Evolutionary conservation across 2,113 vertebrate species (phyloP).

Genomic region (Pelmatolapia mariae): DNA sequence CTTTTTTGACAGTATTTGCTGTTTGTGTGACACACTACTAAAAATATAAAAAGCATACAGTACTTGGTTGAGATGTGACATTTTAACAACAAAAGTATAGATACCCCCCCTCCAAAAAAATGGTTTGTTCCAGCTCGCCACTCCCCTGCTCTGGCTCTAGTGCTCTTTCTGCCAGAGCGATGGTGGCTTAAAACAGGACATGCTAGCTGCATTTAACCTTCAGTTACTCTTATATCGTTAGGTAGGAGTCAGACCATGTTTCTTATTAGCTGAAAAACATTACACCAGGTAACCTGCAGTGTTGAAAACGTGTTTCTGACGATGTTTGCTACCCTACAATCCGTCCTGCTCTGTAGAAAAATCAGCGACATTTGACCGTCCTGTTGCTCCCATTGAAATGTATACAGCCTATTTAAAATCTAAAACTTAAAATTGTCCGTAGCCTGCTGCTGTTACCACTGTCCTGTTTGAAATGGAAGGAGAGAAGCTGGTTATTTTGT

Average conservation of each 20-base stretch:
- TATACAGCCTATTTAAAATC: no score
- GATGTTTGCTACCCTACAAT: no score
- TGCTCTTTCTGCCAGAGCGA: neutral
- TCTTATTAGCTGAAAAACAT: neutral
- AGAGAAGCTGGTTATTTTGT: no score
- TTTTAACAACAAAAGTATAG: neutral
- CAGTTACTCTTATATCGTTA: neutral
- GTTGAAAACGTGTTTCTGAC: no score
- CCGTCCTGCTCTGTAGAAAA: no score
- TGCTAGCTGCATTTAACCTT: neutral
- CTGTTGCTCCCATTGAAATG: no score
- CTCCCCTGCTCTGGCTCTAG: neutral
- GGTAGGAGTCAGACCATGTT: neutral
- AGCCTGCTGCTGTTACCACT: no score
- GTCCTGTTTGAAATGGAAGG: no score
- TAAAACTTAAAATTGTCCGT: accelerated
- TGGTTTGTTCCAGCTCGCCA: neutral
- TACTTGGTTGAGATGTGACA: neutral
- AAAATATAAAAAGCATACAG: no score
- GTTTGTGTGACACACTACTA: no score
- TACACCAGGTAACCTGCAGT: neutral
- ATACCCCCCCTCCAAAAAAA: neutral
- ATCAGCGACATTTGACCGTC: accelerated
- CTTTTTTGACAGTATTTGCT: neutral
- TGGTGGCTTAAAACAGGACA: neutral